Evolutionary conservation across 2,888 invertebrate genomes (phyloP).

Genomic region (Cataglyphis albicans): DNA sequence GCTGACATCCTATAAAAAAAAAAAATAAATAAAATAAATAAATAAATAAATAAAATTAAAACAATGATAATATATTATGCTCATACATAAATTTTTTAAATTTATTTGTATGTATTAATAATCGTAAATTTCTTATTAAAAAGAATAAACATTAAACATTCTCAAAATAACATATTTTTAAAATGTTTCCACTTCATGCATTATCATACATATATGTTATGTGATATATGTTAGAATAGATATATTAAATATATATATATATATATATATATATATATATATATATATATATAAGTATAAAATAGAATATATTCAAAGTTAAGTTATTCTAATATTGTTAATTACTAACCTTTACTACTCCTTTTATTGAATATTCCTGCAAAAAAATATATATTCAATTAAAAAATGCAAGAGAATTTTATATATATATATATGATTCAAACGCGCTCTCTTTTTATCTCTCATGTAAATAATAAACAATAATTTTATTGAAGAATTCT

Average conservation of each 20-base stretch:
- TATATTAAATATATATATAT: background rate
- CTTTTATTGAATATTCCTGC: background rate
- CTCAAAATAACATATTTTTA: background rate
- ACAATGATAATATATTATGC: background rate
- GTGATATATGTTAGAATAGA: background rate
- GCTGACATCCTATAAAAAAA: background rate
- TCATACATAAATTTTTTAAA: background rate
- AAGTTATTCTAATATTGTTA: constrained; percentile 1
- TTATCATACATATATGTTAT: background rate
- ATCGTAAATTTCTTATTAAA: background rate
- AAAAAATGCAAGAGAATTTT: background rate
- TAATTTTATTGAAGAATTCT: background rate
- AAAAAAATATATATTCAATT: background rate
- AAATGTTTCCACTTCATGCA: background rate
- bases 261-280: background rate
- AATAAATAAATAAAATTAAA: background rate
- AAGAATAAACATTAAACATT: background rate
- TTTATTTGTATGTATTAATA: background rate
- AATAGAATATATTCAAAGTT: background rate
- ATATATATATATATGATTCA: background rate
- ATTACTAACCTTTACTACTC: background rate
- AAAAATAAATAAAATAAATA: background rate
- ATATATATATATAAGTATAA: background rate
- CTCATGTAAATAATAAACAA: background rate
- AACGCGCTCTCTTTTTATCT: background rate